Base-by-base conservation (phyloP, 2,797 vertebrate genomes). In the Melanotaenia parkinsoni region DNA sequence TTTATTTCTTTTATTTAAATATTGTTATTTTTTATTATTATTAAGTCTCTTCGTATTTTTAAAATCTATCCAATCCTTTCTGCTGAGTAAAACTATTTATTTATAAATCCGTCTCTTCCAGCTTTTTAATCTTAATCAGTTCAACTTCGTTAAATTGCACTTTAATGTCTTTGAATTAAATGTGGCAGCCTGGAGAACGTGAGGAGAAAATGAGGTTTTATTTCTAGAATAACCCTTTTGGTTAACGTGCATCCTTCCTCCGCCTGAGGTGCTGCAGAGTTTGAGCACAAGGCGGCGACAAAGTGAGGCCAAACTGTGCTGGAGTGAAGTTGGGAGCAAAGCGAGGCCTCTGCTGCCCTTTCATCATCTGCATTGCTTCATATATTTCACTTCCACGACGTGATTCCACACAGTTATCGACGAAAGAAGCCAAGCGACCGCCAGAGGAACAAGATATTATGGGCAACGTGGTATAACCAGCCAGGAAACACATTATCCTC, bases 211-310 rank as follows among this genome's bases (percentile, higher is more conserved):
- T 5, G 0, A 7, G 37, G 5, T 47, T 61, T 13, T 3, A n/a
- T 9, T 26, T 5, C 0, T 51, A 5, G 10, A 70, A 22, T 3
- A 26, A 22, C 10, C n/a, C 11, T 43, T 14, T 16, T 5, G 14
- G 14, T 18, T 3, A 40, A 40, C 3, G 33, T 14, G 35, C 26
- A 40, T 63, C 12, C 24, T 63, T 37, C 59, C 37, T 38, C 37
- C 2, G 67, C 45, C 0, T 4, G 6, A 60, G 45, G 67, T 9
- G 59, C 28, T 83, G 9, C 73, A 7, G 4, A 12, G 40, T 84
- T 24, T 80, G 71, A 86, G 75, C 94, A 85, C 89, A 59, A 93
- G 94, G 91, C 93, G 94, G 94, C 93, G 94, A 93, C 94, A 95
- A 80, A 94, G 83, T 38, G 76, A 77, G 67, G n/a, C 61, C 59